A percentile compares a stretch with the other conserved stretches of the same genome.
These are phyloP conservation scores for Harlomillsia oculata DNA, from an alignment of 1,140 invertebrate genomes.

Conservation along the genomic window DNA sequence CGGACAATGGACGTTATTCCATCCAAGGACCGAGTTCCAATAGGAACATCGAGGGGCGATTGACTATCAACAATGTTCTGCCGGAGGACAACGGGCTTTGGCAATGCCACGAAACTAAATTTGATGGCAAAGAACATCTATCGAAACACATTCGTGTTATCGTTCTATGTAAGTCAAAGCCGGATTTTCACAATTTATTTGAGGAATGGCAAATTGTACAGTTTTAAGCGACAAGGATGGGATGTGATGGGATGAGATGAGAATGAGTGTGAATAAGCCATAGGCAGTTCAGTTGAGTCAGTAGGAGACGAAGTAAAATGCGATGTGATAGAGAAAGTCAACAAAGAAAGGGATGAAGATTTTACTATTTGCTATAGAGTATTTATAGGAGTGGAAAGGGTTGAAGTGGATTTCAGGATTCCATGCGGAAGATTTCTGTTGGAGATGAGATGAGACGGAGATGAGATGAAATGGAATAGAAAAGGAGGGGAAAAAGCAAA, in stretches of 20 bases:
- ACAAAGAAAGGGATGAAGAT: no score
- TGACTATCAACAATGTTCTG: conserved; percentile 35
- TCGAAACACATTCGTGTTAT: conserved; percentile 36
- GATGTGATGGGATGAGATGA: no score
- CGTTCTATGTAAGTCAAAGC: conserved; percentile 32
- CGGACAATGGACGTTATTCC: conserved; percentile 34
- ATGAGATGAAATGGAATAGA: conserved; percentile 9
- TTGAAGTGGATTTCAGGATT: no score
- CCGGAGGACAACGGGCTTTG: conserved; percentile 37
- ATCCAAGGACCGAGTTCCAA: conserved; percentile 34
- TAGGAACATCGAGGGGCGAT: conserved; percentile 31
- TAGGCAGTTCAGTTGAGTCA: no score
- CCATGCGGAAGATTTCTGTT: conserved; percentile 4
- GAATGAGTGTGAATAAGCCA: no score
- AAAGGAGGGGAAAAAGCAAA: not conserved
- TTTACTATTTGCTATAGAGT: no score
- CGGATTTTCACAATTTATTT: not conserved
- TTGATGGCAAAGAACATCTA: conserved; percentile 34
- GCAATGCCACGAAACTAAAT: conserved; percentile 37
- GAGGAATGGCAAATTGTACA: no score
- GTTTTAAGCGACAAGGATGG: no score
- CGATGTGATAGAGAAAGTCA: no score
- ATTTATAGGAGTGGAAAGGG: no score
- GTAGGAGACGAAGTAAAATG: no score
- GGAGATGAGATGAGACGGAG: conserved; percentile 8